Evolutionary conservation across 92 coral and sea anemone genomes (phyloP), one percentile per base, ranked within the genome.

Genomic region (Phymanthus crucifer): DNA sequence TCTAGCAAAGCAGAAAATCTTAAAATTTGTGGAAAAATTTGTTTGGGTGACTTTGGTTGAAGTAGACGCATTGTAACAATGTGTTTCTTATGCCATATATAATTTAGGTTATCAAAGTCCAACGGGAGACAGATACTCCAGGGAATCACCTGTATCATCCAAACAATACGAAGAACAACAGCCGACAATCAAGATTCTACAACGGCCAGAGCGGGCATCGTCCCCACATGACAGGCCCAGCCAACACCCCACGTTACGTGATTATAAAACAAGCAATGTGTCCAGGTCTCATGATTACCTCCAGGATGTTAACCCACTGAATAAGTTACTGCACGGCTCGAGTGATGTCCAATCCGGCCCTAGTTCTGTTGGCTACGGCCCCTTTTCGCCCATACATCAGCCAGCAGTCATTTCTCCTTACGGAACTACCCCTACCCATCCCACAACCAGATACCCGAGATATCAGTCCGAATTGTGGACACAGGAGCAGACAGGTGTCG

Each of bases 161-260:
- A 88, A 79, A 64, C 89, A 72, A 37, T 75, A 77, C 40, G 86
- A 89, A 18, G 78, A 73, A 43, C 32, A 57, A 40, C 80, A 85
- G 1, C 74, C 88, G 38, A 69, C 87, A 32, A 78, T 83, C 43
- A 93, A 91, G 78, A 91, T 93, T 16, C 83, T 93, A 10, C 98
- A 93, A 69, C 87, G 98, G 29, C 85, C 95, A 16, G 86, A 72
- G 32, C 70, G 70, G 32, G 40, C 75, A 3, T 48, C 78, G 9
- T 67, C 74, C 18, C 75, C 83, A 67, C 75, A 47, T 77, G 81
- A 83, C 50, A 85, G 78, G 40, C 66, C 85, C 58, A 43, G 50
- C 64, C 64, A 19, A 24, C 66, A 57, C 66, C 66, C 66, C 4
- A 50, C 18, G 57, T 50, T n/a, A 77, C 66, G 81, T 77, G 18